Conservation (phyloP, 2,113 vertebrate genomes). For the Struthio camelus region DNA sequence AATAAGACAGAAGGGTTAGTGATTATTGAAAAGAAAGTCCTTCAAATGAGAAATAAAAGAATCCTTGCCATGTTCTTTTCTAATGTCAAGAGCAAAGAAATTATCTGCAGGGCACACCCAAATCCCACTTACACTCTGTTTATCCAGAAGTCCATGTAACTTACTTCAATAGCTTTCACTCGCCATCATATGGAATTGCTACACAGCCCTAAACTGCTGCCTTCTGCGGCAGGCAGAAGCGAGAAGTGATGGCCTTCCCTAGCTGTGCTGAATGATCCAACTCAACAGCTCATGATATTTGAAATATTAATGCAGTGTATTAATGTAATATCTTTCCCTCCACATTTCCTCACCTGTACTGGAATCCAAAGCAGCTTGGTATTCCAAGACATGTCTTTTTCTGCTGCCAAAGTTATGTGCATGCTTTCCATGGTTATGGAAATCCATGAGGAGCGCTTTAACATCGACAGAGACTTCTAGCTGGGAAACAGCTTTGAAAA, state of each 20-base stretch:
- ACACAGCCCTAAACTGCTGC: not conserved
- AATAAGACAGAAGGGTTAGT: not conserved
- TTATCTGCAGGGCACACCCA: not conserved
- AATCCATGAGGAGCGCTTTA: not conserved
- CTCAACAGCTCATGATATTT: not conserved
- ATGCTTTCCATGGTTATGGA: not conserved
- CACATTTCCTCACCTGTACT: not conserved
- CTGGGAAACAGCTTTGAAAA: not conserved
- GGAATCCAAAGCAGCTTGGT: not conserved
- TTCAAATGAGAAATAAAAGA: not conserved
- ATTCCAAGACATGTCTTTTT: not conserved
- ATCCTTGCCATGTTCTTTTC: not conserved
- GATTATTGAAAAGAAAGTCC: not conserved
- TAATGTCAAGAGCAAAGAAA: not conserved
- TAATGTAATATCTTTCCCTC: not conserved
- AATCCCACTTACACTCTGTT: not conserved
- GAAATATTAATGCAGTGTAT: not conserved
- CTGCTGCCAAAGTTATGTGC: not conserved
- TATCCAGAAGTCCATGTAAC: not conserved
- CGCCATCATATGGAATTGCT: not conserved
- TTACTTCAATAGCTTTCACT: not conserved
- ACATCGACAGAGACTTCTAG: not conserved
- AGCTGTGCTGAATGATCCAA: not conserved
- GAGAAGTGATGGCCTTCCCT: not conserved
- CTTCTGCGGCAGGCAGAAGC: not conserved